Percentiles rank a stretch among this genome's conserved stretches.
These are phyloP conservation scores for Nephrotoma guestfalica DNA, from an alignment of 2,888 invertebrate genomes.

Conservation along the genomic window DNA sequence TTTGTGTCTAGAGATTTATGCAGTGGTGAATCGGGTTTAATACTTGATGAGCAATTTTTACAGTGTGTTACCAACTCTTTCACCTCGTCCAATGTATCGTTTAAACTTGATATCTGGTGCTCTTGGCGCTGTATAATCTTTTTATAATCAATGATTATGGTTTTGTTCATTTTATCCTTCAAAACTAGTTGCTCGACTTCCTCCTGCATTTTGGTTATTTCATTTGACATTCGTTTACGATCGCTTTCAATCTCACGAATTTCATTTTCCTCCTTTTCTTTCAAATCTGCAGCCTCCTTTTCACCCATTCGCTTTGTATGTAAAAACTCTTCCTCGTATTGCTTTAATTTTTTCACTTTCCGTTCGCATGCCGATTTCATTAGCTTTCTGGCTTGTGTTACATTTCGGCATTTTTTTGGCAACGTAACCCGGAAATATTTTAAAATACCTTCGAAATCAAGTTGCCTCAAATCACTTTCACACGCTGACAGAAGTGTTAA, in stretches of 20 bases:
- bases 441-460: constrained; percentile 95
- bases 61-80: constrained; percentile 46
- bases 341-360: constrained; percentile 85
- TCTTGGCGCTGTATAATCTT: constrained; percentile 81
- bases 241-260: constrained; percentile 30
- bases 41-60: constrained; percentile 32
- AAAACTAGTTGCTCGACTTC: constrained; percentile 63
- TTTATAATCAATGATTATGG: constrained; percentile 84
- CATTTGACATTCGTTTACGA: constrained; percentile 33
- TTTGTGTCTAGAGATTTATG: constrained; percentile 11
- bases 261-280: constrained; percentile 48
- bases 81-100: constrained; percentile 40
- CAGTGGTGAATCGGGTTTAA: constrained; percentile 13
- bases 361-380: constrained; percentile 82
- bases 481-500: constrained; percentile 83
- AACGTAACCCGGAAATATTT: constrained; percentile 96
- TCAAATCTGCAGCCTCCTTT: constrained; percentile 45
- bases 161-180: constrained; percentile 55
- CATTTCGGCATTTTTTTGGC: constrained; percentile 90
- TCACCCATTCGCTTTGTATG: constrained; percentile 54
- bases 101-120: constrained; percentile 54
- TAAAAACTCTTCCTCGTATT: constrained; percentile 85
- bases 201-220: constrained; percentile 48
- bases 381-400: constrained; percentile 75
- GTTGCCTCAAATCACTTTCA: constrained; percentile 74